Percentiles rank a stretch among this genome's conserved stretches.
phyloP scores from a whole-genome alignment of 1,140 invertebrate species.

The Lordiphosa collinella region DNA sequence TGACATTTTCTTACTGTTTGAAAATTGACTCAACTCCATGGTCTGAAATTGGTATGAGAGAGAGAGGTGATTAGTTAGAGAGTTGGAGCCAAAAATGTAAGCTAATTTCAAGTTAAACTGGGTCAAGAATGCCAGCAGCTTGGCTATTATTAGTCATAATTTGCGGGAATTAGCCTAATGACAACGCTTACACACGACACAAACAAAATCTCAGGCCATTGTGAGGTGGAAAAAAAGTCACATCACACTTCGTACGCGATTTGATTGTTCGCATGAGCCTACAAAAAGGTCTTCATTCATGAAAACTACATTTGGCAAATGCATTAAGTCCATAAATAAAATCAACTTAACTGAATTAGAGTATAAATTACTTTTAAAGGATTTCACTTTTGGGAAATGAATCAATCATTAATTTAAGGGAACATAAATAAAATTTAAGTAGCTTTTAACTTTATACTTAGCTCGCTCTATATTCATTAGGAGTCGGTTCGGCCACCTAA shows the following conservation, averaged over 20 bases:
- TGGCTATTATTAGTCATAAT: constrained; percentile 65
- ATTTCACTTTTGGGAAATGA: no score
- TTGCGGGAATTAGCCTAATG: constrained; percentile 72
- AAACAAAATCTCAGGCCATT: constrained; percentile 28
- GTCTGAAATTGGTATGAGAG: constrained; percentile 48
- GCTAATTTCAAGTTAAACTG: constrained; percentile 59
- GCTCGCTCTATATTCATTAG: no score
- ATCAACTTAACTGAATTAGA: no score
- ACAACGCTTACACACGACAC: constrained; percentile 40
- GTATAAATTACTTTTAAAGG: no score
- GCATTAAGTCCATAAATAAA: no score
- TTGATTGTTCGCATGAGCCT: no score
- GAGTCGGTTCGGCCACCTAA: no score
- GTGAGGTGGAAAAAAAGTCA: constrained; percentile 13
- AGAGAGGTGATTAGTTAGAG: constrained; percentile 15
- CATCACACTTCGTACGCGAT: background rate
- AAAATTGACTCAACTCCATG: constrained; percentile 79
- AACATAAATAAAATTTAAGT: no score
- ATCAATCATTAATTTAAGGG: no score
- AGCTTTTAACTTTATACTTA: no score
- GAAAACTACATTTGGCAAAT: no score
- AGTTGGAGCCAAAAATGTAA: constrained; percentile 45
- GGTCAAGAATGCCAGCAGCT: constrained; percentile 62
- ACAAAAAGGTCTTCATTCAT: no score
- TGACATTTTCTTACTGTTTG: constrained; percentile 76